Conservation (phyloP, 2,797 vertebrate species). For the Phalloptychus januarius region DNA sequence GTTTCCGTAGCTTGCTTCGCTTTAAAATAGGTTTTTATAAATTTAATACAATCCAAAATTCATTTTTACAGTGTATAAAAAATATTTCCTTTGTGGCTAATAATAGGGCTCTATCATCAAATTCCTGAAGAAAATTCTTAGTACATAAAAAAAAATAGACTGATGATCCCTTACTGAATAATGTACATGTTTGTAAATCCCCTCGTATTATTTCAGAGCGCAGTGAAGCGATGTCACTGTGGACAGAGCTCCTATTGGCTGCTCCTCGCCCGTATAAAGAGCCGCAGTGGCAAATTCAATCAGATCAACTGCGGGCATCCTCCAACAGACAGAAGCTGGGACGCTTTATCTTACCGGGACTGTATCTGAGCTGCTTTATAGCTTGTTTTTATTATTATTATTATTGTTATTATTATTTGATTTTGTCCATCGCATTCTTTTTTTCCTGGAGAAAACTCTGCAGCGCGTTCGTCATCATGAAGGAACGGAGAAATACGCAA, state of each 20-base stretch:
- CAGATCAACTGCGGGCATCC: constrained; percentile 72
- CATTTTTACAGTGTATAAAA: neutral
- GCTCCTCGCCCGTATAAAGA: constrained; percentile 69
- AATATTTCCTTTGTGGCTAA: neutral
- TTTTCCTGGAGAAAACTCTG: constrained; percentile 17
- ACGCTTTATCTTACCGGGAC: constrained; percentile 27
- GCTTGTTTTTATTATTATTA: neutral
- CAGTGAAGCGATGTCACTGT: constrained; percentile 38
- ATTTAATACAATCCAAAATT: neutral
- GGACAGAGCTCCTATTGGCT: constrained; percentile 76
- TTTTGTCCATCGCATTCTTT: neutral
- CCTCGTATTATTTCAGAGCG: constrained; percentile 32
- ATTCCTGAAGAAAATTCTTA: neutral
- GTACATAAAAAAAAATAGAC: neutral
- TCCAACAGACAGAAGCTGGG: neutral
- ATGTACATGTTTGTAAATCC: neutral
- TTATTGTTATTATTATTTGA: neutral
- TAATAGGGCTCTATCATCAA: neutral
- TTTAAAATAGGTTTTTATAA: neutral
- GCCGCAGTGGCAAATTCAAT: constrained; percentile 76
- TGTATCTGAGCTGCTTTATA: constrained; percentile 7
- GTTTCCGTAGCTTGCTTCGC: neutral
- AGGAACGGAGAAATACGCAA: constrained; percentile 89
- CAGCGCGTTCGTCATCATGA: constrained; percentile 76
- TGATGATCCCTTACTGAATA: constrained; percentile 14